These are phyloP conservation scores for Apostichopus japonicus DNA, from an alignment of 35 echinoderm and acorn worm genomes.

Conservation along the genomic window DNA sequence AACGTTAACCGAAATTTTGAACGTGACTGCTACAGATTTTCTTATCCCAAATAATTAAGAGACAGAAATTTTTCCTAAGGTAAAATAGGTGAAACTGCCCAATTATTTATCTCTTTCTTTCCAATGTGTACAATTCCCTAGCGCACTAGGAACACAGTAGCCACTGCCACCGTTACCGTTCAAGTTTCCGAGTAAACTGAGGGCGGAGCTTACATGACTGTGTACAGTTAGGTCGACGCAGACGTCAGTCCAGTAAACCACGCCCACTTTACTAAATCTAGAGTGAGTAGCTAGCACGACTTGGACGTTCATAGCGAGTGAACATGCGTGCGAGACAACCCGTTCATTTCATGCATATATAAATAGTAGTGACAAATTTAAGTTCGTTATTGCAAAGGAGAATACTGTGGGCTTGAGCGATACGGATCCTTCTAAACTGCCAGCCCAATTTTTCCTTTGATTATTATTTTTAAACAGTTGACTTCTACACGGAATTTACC, in stretches of 20 bases:
- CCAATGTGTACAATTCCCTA: too few relatives aligned
- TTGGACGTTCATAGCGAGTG: too few relatives aligned
- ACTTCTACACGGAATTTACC: not conserved
- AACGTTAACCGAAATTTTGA: too few relatives aligned
- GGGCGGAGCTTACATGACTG: not conserved
- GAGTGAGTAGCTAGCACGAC: not conserved
- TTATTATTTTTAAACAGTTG: not conserved
- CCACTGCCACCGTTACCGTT: too few relatives aligned
- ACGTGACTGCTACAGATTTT: too few relatives aligned
- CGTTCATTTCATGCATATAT: not conserved
- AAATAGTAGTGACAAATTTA: not conserved
- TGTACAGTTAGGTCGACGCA: not conserved
- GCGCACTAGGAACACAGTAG: too few relatives aligned
- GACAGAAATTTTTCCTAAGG: too few relatives aligned
- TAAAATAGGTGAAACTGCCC: too few relatives aligned
- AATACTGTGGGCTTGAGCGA: not conserved
- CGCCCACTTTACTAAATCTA: not conserved
- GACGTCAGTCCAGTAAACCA: not conserved
- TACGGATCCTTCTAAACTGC: not conserved
- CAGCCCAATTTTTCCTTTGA: not conserved
- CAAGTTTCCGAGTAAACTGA: not conserved
- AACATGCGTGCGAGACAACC: not conserved
- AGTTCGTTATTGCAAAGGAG: not conserved
- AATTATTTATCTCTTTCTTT: too few relatives aligned
- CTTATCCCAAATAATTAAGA: too few relatives aligned